Conservation (phyloP, 2,888 invertebrate species). For the Gibbula magus region DNA sequence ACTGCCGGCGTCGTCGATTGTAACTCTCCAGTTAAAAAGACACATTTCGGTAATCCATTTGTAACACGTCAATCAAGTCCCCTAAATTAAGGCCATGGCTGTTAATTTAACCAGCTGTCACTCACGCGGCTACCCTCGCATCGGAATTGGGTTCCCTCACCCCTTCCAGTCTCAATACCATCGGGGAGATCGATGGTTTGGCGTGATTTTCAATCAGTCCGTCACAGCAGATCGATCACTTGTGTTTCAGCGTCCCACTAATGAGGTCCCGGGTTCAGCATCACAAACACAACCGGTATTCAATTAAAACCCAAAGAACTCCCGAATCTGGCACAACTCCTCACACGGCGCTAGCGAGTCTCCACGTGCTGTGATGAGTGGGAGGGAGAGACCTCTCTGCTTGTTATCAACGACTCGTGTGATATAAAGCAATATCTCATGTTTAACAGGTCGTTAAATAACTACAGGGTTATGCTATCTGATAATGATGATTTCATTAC, state of each 20-base stretch:
- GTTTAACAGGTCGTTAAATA: too few species aligned
- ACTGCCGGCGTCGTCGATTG: not conserved
- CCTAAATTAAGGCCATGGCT: not conserved
- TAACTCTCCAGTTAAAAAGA: conserved; percentile 4
- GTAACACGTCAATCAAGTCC: not conserved
- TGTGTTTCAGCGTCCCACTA: not conserved
- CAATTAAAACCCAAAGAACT: not conserved
- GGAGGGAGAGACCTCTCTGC: too few species aligned
- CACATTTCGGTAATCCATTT: not conserved
- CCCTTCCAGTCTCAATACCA: not conserved
- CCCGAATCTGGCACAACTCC: not conserved
- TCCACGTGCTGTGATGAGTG: not conserved
- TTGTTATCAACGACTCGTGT: too few species aligned
- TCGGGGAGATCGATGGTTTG: not conserved
- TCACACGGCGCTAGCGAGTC: not conserved
- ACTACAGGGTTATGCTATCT: too few species aligned
- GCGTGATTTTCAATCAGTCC: conserved; percentile 4
- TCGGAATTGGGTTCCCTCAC: not conserved
- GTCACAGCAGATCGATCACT: not conserved
- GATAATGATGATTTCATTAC: too few species aligned
- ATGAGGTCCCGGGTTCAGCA: not conserved
- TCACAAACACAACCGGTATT: not conserved
- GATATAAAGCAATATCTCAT: too few species aligned
- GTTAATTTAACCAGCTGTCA: not conserved
- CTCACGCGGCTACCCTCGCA: not conserved